Evolutionary conservation across 92 coral and sea anemone genomes (phyloP), one percentile per base, ranked within the genome.

Genomic region (Anthopleura xanthogrammica): DNA sequence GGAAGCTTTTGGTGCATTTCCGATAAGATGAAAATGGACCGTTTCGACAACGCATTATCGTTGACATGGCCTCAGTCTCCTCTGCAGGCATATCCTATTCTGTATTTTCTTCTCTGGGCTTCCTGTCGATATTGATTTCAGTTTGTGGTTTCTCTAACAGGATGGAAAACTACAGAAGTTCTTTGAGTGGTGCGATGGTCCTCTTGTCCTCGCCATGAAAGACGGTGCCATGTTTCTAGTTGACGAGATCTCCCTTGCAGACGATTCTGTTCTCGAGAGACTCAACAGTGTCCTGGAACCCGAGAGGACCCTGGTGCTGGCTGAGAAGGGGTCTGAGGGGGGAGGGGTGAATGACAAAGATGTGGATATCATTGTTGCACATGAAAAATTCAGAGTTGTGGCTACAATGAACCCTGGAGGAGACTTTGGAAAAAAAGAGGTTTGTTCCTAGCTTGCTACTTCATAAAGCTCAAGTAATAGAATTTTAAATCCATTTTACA

Each of bases 341-440:
- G 85, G 82, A 6, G 80, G 82, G 41, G 80, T 79, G 74, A 72
- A 57, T 6, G 89, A 88, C 42, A 88, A 90, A 77, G 95, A 90
- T 65, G 89, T 94, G 78, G 95, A 90, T 75, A 78, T 90, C 79
- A 84, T 96, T 48, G 87, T 90, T 72, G 99, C 99, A 1, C 85
- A 85, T 83, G 82, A 87, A 14, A 79, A 87, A 12, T 96, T 96
- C 82, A 91, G 91, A 80, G 90, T 96, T 12, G 87, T 96, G 16
- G 95, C 95, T 23, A 96, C 99, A 4, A 96, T 96, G 99, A 96
- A 96, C 50, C 99, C 99, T 84, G 99, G 99, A 2, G 99, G 99
- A 8, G 98, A 96, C 86, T 96, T 94, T 83, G 99, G 99, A 58
- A 96, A 96, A 85, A 96, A 96, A 80, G 99, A 96, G 95, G 99